Percentiles rank a stretch among this genome's conserved stretches.
These are phyloP conservation scores for Achroia grisella DNA, from an alignment of 1,140 invertebrate species.

Conservation along the genomic window DNA sequence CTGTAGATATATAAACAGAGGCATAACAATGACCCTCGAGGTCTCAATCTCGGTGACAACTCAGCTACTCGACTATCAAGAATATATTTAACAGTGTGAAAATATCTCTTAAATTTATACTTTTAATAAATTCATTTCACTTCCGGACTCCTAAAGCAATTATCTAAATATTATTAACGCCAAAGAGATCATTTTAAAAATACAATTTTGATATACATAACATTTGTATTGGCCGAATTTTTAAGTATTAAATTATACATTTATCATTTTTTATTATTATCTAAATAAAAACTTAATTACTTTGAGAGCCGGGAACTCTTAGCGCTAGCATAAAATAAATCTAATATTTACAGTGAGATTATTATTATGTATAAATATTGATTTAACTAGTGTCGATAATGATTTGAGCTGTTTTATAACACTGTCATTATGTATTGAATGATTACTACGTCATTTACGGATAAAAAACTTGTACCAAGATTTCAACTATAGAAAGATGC, in stretches of 20 bases:
- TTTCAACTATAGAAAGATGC: constrained; percentile 8
- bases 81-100: constrained; percentile 66
- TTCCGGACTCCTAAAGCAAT: constrained; percentile 71
- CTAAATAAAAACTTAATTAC: constrained; percentile 66
- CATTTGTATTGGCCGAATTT: constrained; percentile 65
- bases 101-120: constrained; percentile 66
- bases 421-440: constrained; percentile 24
- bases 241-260: constrained; percentile 53
- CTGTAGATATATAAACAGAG: too few species aligned
- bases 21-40: too few species aligned
- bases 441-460: constrained; percentile 25
- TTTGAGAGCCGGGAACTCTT: constrained; percentile 71
- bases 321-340: constrained; percentile 44
- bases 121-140: constrained; percentile 70
- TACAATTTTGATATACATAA: constrained; percentile 66
- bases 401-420: constrained; percentile 61
- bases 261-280: constrained; percentile 46
- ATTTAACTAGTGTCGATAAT: constrained; percentile 67
- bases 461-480: constrained; percentile 6
- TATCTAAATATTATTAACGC: constrained; percentile 49
- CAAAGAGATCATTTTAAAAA: constrained; percentile 70
- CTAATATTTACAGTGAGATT: constrained; percentile 72
- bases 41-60: constrained; percentile 8
- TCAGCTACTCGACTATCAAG: constrained; percentile 41
- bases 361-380: constrained; percentile 61